Base-by-base conservation (phyloP, 2,797 vertebrate species). In the Rousettus madagascariensis region DNA sequence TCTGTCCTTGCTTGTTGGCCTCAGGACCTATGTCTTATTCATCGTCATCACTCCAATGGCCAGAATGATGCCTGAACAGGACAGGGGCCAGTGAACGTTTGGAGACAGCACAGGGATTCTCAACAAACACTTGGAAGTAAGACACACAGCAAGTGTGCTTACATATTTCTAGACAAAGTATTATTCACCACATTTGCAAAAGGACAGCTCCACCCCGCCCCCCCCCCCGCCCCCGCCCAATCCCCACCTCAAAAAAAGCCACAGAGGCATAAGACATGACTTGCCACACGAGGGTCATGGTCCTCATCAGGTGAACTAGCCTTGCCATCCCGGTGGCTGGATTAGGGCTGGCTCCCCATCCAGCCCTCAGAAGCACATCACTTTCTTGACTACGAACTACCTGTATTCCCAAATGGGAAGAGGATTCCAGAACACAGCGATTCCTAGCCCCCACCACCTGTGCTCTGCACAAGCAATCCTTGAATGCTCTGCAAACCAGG, bases 31-130 rank as follows among this genome's bases (percentile, higher is more conserved):
- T 0, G 36, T 55, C 69, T 20, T 15, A 68, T 3, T 74, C 63
- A 68, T 2, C 0, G 0, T 28, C 22, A 17, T n/a, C 3, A 17
- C 1, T 30, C 86, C 26, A 53, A 10, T 0, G 8, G 12, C 26
- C 65, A 53, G 49, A 2, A 26, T 3, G 0, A 68, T 2, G 15
- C 15, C 74, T 30, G 38, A 53, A 63, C 55, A 53, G 26, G 24
- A n/a, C 0, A 71, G 82, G 59, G 41, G 22, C 41, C n/a, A 53
- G 30, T 4, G 49, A 30, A 26, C 0, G 4, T 46, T 1, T 86
- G 28, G 57, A 33, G 38, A 26, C 6, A 36, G 79, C 22, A 36
- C 7, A 26, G 49, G 28, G n/a, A 86, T 55, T 85, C 84, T 95
- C 77, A 22, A 1, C 46, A 65, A 63, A 86, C 19, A n/a, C n/a